Conservation (phyloP, 2,113 vertebrate genomes). For the Malurus cyaneus region DNA sequence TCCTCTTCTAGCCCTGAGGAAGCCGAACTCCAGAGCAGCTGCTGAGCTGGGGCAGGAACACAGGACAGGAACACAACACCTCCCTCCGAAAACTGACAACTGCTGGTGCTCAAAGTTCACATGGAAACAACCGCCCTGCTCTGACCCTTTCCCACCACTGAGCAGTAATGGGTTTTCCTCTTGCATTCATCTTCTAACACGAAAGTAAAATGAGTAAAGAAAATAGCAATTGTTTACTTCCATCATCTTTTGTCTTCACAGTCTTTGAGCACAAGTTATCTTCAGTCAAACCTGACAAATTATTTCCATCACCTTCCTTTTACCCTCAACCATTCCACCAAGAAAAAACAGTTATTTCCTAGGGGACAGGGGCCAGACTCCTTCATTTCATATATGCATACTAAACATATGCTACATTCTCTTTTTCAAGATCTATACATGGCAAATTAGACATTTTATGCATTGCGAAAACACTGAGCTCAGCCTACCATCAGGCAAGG, state of each 20-base stretch:
- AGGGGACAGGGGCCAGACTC: background rate
- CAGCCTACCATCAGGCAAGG: background rate
- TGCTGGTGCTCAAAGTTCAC: background rate
- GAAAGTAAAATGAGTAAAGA: background rate
- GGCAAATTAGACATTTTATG: background rate
- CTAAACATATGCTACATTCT: background rate
- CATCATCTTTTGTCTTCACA: background rate
- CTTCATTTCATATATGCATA: background rate
- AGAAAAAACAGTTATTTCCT: background rate
- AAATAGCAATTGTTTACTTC: background rate
- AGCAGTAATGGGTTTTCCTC: background rate
- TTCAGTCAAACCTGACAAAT: background rate
- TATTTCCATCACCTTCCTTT: background rate
- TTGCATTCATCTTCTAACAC: background rate
- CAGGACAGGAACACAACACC: background rate
- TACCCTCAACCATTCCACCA: background rate
- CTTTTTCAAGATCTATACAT: background rate
- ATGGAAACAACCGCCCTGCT: background rate
- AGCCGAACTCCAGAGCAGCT: background rate
- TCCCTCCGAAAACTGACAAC: background rate
- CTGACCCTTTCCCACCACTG: background rate
- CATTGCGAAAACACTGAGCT: background rate
- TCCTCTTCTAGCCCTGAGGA: background rate
- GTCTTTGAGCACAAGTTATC: background rate
- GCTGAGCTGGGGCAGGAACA: fast-evolving